Evolutionary conservation across 2,113 vertebrate genomes (phyloP).

Genomic region (Mesocricetus auratus): DNA sequence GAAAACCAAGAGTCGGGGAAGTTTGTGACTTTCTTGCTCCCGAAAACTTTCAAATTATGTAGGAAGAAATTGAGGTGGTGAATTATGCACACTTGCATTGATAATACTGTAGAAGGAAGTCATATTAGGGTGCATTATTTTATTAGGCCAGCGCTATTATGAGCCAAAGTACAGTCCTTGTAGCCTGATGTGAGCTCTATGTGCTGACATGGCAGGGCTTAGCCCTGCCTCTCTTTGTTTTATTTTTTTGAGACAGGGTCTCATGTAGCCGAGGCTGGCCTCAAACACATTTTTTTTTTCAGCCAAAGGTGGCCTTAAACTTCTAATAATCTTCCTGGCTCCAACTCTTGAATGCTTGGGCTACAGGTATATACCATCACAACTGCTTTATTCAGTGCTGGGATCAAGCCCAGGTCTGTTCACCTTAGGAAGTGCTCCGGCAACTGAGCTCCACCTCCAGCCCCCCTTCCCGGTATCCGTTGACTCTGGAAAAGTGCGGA

Average conservation of each 20-base stretch:
- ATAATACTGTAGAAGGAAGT: neutral
- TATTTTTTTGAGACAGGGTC: neutral
- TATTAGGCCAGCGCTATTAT: neutral
- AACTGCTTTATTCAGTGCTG: neutral
- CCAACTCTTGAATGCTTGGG: neutral
- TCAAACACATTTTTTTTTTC: neutral
- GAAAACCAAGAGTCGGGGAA: neutral
- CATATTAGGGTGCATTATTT: neutral
- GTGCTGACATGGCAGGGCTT: neutral
- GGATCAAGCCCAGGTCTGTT: neutral
- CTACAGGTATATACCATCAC: no score
- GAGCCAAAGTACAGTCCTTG: neutral
- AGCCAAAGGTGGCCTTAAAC: neutral
- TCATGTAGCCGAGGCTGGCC: neutral
- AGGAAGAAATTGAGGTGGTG: neutral
- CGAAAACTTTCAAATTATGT: neutral
- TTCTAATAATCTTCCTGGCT: neutral
- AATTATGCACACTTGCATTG: neutral
- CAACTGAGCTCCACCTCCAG: neutral
- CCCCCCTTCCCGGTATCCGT: neutral
- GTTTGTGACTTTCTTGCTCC: neutral
- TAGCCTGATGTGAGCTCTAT: neutral
- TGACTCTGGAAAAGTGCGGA: neutral
- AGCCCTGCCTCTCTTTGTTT: neutral
- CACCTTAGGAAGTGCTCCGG: no score